Base-by-base conservation (phyloP, 2,888 invertebrate species). In the Microctonus hyperodae region DNA sequence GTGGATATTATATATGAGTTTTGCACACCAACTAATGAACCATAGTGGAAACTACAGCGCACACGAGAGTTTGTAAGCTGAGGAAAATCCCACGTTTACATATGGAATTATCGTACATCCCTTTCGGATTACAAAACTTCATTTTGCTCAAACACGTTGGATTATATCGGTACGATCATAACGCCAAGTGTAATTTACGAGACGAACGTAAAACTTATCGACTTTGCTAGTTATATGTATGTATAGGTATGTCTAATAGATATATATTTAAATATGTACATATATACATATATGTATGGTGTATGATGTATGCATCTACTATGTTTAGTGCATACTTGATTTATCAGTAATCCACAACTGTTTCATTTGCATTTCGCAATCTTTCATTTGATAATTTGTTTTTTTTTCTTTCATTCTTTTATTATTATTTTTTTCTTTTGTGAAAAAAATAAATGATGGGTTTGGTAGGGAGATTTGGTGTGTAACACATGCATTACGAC, bases 81-180 rank as follows among this genome's bases (percentile, higher is more conserved):
- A 51, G 37, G 67, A 67, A 67, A 67, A 67, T 57, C 67, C 62
- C 57, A 67, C 62, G 62, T 62, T 67, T 67, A 67, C 62, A 67
- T 67, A 67, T 58, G 62, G 67, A 62, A 62, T 57, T 58, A 67
- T 62, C 67, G 62, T 56, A 37, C 56, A 62, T 58, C 67, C 61
- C 62, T 50, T 37, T 44, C 57, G 56, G 62, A 57, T 67, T 67
- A 67, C 50, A 57, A 67, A 44, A 67, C 67, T 67, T 62, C 62
- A 66, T 66, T 66, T 61, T 48, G 35, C 53, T 11, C 35, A 44
- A 31, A 40, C 35, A 40, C 62, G 28, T 60, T 62, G 62, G 58
- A 58, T 62, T 67, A 67, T 51, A 62, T 60, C 25, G 57, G 25
- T 16, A 44, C 55, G 60, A 20, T 37, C 65, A 65, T 48, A 44